Conservation (phyloP, 2,888 invertebrate species). For the Pecten maximus region DNA sequence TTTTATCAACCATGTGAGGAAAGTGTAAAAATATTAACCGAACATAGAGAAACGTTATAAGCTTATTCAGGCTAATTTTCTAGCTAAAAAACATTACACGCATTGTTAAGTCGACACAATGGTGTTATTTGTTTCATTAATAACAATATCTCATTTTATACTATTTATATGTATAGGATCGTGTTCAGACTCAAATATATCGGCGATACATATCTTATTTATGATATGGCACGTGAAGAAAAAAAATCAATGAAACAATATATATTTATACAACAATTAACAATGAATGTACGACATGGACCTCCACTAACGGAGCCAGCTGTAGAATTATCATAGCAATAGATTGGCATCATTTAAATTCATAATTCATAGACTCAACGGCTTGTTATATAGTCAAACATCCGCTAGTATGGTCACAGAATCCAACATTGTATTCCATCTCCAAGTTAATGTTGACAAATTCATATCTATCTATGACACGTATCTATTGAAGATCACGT, state of each 20-base stretch:
- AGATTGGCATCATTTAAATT: not conserved
- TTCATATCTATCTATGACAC: not conserved
- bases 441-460: not conserved
- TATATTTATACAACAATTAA: conserved; percentile 8
- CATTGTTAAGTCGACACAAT: not conserved
- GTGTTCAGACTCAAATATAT: not conserved
- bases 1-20: too few species aligned
- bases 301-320: not conserved
- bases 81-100: too few species aligned
- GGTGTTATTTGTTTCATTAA: not conserved
- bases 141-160: not conserved
- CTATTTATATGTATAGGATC: not conserved
- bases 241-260: conserved; percentile 21
- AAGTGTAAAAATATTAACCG: too few species aligned
- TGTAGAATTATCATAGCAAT: not conserved
- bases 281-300: not conserved
- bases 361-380: not conserved
- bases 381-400: not conserved
- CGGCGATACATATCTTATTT: not conserved
- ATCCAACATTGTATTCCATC: not conserved
- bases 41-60: too few species aligned
- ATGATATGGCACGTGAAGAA: not conserved
- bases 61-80: too few species aligned
- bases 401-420: not conserved
- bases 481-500: not conserved